A percentile compares a stretch with the other conserved stretches of the same genome.
phyloP scores from a whole-genome alignment of 92 coral and sea anemone species.

The Siderastrea radians region DNA sequence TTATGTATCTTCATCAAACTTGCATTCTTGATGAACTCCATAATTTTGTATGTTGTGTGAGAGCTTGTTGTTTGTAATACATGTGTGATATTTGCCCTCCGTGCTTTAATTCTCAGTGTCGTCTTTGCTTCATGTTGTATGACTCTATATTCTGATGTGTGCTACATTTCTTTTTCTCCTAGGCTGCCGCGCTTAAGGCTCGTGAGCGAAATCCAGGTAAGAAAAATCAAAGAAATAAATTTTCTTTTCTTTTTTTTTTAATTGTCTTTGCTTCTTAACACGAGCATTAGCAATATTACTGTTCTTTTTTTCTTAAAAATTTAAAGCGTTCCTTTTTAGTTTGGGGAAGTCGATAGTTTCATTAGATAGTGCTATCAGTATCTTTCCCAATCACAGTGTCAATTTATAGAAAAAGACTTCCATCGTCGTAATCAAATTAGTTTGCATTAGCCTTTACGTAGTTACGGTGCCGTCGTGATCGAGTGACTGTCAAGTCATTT shows the following conservation, averaged over 20 bases:
- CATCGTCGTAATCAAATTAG: background rate
- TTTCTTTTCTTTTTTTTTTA: background rate
- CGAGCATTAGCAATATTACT: too few relatives aligned
- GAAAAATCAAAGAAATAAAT: background rate
- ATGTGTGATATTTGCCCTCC: background rate
- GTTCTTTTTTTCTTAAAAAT: too few relatives aligned
- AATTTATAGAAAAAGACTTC: background rate
- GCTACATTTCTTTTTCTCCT: background rate
- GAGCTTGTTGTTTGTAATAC: background rate
- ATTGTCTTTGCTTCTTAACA: background rate
- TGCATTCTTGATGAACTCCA: conserved; percentile 41
- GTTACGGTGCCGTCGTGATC: background rate
- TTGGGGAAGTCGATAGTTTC: too few relatives aligned
- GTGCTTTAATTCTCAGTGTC: background rate
- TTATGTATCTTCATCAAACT: conserved; percentile 36
- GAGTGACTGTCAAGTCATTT: background rate
- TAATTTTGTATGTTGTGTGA: conserved; percentile 28
- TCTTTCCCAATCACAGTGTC: background rate
- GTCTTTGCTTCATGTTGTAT: background rate
- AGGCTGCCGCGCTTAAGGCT: conserved; percentile 43
- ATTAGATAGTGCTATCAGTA: too few relatives aligned
- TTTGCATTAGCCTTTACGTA: background rate
- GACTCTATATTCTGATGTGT: background rate
- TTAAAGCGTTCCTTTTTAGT: too few relatives aligned
- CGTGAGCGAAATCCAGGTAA: conserved; percentile 46